Conservation (phyloP, 2,113 vertebrate species). For the Sciurus niger region DNA sequence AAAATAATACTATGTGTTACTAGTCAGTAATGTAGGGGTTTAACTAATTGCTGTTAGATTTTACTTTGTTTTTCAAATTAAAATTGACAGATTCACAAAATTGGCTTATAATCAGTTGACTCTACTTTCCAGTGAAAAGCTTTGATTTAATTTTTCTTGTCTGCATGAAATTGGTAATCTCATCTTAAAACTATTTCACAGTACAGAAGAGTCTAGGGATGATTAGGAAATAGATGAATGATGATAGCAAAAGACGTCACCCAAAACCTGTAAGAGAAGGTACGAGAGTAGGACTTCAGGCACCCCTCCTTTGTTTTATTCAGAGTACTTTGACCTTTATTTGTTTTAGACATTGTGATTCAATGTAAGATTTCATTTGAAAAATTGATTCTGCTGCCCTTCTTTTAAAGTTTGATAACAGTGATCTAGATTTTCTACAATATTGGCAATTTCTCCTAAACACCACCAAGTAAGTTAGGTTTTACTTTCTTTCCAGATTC, state of each 20-base stretch:
- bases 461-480: constrained; percentile 74
- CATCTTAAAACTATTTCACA: constrained; percentile 29
- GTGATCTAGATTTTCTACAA: constrained; percentile 82
- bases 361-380: constrained; percentile 76
- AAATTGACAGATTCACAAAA: constrained; percentile 28
- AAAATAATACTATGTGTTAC: constrained; percentile 14
- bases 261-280: not conserved
- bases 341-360: constrained; percentile 75
- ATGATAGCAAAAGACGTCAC: not conserved
- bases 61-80: constrained; percentile 50
- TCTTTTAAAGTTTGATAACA: constrained; percentile 80
- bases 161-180: constrained; percentile 32
- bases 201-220: not conserved
- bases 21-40: not conserved
- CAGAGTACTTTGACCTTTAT: constrained; percentile 60
- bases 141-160: constrained; percentile 13
- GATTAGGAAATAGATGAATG: not conserved
- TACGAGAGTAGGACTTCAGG: not conserved
- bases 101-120: not conserved
- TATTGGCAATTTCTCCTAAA: constrained; percentile 83
- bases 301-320: constrained; percentile 15
- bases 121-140: not conserved
- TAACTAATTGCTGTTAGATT: constrained; percentile 38
- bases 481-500: constrained; percentile 82
- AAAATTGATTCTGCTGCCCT: constrained; percentile 73